phyloP scores from a whole-genome alignment of 2,797 vertebrate genomes.

The Danio albolineatus region DNA sequence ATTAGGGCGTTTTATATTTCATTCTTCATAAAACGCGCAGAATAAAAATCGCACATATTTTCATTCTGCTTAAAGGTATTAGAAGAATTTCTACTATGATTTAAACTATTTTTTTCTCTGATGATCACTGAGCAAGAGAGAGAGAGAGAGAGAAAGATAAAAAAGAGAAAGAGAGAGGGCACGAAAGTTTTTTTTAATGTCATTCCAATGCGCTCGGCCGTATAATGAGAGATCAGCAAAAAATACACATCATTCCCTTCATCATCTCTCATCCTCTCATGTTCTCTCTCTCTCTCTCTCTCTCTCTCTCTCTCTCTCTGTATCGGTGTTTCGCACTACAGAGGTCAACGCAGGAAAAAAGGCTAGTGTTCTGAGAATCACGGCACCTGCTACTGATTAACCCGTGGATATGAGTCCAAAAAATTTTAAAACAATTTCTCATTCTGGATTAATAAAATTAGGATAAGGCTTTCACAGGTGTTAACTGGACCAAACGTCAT shows the following conservation, averaged over 20 bases:
- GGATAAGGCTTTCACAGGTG: neutral
- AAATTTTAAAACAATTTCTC: neutral
- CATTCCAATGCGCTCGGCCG: constrained; percentile 47
- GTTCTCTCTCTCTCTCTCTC: neutral
- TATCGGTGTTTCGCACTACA: neutral
- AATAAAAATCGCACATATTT: constrained; percentile 28
- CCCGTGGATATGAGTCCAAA: neutral
- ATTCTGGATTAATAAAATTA: neutral
- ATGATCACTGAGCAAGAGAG: neutral
- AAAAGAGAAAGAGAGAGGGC: neutral
- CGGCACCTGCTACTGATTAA: constrained; percentile 30
- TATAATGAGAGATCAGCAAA: constrained; percentile 36
- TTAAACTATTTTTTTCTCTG: neutral
- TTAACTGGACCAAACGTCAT: neutral
- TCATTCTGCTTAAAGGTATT: neutral
- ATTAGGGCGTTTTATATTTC: neutral
- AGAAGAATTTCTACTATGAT: neutral
- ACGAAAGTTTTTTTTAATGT: constrained; percentile 22
- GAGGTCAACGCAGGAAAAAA: constrained; percentile 6
- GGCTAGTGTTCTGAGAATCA: neutral
- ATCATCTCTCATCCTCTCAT: neutral
- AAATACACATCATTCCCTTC: constrained; percentile 15
- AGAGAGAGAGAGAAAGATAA: neutral
- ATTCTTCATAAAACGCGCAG: neutral
- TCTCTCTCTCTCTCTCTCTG: neutral